A percentile compares a stretch with the other conserved stretches of the same genome.
These are phyloP conservation scores for Diorhabda sublineata DNA, from an alignment of 1,140 invertebrate species.

Conservation along the genomic window DNA sequence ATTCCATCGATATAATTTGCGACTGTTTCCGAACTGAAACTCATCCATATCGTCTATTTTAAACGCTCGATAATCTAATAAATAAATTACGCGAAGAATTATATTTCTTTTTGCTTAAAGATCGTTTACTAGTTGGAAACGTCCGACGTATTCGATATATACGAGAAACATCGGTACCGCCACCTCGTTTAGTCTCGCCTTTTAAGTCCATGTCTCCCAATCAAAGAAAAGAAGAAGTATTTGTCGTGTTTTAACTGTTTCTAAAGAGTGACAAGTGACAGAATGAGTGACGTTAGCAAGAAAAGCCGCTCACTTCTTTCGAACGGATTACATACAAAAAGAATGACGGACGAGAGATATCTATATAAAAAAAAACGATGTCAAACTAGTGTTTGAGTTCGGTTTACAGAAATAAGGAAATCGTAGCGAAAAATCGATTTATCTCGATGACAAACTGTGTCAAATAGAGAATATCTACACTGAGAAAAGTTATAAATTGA, in stretches of 20 bases:
- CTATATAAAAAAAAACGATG: background rate
- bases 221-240: conserved; percentile 8
- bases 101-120: no score
- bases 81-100: no score
- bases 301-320: conserved; percentile 11
- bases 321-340: conserved; percentile 12
- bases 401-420: background rate
- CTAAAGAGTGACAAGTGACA: conserved; percentile 9
- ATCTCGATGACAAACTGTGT: no score
- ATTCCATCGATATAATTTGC: no score
- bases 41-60: no score
- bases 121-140: no score
- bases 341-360: conserved; percentile 12
- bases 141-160: background rate
- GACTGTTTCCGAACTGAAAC: no score
- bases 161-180: background rate
- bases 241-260: conserved; percentile 10
- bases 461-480: no score
- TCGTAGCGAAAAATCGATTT: no score
- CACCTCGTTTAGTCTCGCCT: conserved; percentile 9
- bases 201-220: conserved; percentile 9
- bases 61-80: no score
- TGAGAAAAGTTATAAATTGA: no score
- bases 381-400: background rate
- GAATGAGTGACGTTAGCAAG: conserved; percentile 12